Percentiles rank a stretch among this genome's conserved stretches.
Evolutionary conservation across 2,797 vertebrate genomes (phyloP).

Genomic region (Rhyacichthys aspro): DNA sequence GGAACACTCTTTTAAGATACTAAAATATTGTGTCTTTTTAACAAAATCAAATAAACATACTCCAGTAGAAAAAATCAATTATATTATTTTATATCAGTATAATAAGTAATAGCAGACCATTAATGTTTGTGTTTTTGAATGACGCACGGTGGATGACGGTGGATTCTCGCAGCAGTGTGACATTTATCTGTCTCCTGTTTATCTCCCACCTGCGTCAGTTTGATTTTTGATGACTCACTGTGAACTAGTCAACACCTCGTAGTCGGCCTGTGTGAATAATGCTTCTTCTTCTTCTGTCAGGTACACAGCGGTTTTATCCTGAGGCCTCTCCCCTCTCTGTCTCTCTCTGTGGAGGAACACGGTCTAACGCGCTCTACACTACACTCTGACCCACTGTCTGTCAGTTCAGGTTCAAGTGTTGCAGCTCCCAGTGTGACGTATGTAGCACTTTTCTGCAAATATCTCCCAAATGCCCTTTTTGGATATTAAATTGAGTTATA

Average conservation of each 20-base stretch:
- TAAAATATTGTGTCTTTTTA: no score
- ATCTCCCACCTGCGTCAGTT: slow-evolving; percentile 17
- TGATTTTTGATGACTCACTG: slow-evolving; percentile 48
- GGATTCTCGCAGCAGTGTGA: not conserved
- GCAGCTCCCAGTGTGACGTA: not conserved
- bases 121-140: not conserved
- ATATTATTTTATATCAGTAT: no score
- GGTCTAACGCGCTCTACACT: not conserved
- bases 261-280: slow-evolving; percentile 26
- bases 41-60: not conserved
- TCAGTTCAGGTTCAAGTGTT: not conserved
- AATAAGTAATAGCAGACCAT: not conserved
- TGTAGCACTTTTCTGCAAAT: slow-evolving; percentile 10
- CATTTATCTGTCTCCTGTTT: slow-evolving; percentile 19
- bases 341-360: slow-evolving; percentile 1
- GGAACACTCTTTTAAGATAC: no score
- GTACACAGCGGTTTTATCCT: slow-evolving; percentile 9
- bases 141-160: slow-evolving; percentile 8
- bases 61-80: not conserved
- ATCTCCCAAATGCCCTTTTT: no score
- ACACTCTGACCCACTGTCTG: slow-evolving; percentile 27
- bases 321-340: slow-evolving; percentile 14
- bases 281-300: slow-evolving; percentile 3
- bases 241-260: no score
- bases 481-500: no score